phyloP scores from a whole-genome alignment of 2,888 invertebrate species.

The Amphimallon solstitiale region DNA sequence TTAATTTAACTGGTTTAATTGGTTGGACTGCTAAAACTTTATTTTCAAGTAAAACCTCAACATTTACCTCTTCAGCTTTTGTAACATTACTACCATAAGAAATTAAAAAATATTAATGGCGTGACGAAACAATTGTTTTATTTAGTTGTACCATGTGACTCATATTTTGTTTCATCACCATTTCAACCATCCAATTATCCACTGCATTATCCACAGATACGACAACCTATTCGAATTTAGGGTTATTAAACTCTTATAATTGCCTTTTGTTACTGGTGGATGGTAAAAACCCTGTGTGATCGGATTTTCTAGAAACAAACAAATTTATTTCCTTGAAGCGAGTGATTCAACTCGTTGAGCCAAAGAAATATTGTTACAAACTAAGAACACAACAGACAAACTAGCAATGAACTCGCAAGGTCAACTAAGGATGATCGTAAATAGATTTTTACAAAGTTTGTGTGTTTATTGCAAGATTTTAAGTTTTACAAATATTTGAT shows the following conservation, averaged over 20 bases:
- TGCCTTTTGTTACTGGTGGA: neutral
- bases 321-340: conserved; percentile 22
- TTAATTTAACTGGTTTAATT: no score
- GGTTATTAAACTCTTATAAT: conserved; percentile 4
- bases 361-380: conserved; percentile 1
- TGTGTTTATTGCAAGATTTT: no score
- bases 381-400: conserved; percentile 11
- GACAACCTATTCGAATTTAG: neutral
- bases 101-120: neutral
- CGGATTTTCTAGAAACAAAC: conserved; percentile 23
- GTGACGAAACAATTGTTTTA: neutral
- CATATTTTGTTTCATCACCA: neutral
- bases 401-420: conserved; percentile 30
- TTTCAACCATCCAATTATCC: conserved; percentile 6
- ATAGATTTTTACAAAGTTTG: neutral
- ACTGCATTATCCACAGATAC: neutral
- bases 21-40: no score
- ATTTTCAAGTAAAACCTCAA: no score
- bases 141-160: neutral
- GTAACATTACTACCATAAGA: no score
- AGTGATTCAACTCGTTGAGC: conserved; percentile 18
- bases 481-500: no score
- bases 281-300: conserved; percentile 1
- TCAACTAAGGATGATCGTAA: conserved; percentile 9
- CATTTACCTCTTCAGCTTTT: no score